Percentiles rank a stretch among this genome's conserved stretches.
phyloP scores from a whole-genome alignment of 2,888 invertebrate species.

The Chirona hameri region DNA sequence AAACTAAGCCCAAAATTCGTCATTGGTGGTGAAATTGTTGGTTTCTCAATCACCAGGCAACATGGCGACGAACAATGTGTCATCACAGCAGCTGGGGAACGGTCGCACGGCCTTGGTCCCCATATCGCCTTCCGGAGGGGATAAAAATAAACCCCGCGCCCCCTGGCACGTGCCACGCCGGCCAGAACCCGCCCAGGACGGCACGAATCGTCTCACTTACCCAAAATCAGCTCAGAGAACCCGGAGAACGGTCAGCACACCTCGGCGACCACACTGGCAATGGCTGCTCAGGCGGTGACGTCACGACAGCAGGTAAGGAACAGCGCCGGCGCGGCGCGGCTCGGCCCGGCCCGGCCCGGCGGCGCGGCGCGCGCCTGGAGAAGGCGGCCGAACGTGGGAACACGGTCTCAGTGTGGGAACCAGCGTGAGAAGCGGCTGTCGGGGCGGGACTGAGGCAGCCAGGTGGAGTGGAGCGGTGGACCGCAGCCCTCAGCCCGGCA shows the following conservation, averaged over 20 bases:
- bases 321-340: neutral
- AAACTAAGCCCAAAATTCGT: no score
- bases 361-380: neutral
- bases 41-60: neutral
- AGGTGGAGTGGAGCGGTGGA: neutral
- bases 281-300: neutral
- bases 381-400: conserved; percentile 2
- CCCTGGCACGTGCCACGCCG: neutral
- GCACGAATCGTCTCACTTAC: neutral
- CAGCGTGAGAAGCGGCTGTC: neutral
- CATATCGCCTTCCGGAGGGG: neutral
- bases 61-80: neutral
- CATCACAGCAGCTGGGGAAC: neutral
- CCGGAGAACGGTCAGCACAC: neutral
- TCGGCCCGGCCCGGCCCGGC: neutral
- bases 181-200: neutral
- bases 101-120: neutral
- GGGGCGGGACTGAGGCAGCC: neutral
- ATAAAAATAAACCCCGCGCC: neutral
- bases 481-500: neutral
- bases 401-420: neutral
- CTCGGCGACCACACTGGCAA: neutral
- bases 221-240: neutral
- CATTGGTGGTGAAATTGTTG: no score
- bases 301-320: neutral